Percentiles rank a stretch among this genome's conserved stretches.
Conservation (phyloP, 2,888 invertebrate species). For the Hirtodrosophila cameraria region DNA sequence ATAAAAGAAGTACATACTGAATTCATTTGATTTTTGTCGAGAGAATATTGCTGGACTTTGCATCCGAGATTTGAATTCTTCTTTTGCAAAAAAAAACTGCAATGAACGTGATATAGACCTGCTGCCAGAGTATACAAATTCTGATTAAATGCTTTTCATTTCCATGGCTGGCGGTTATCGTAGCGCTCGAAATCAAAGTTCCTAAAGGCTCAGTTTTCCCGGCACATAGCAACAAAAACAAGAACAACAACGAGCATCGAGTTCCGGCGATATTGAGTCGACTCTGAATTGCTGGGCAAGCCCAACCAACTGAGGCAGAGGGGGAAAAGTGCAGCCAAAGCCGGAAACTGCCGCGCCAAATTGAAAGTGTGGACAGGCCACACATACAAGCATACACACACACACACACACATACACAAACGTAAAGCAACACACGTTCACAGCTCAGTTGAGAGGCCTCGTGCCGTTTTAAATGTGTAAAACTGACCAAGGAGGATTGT, state of each 20-base stretch:
- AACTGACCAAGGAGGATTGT: conserved; percentile 43
- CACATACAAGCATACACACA: conserved; percentile 10
- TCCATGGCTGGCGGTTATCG: conserved; percentile 14
- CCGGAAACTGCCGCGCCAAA: conserved; percentile 62
- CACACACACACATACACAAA: background rate
- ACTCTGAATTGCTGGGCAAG: conserved; percentile 36
- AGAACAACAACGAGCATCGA: conserved; percentile 38
- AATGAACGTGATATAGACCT: too few species aligned
- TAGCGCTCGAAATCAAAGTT: conserved; percentile 31
- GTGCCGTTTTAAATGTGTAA: conserved; percentile 56
- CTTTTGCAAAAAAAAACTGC: background rate
- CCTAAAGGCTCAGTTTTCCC: conserved; percentile 9
- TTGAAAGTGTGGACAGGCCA: conserved; percentile 55
- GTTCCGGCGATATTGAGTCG: conserved; percentile 35
- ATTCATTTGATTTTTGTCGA: too few species aligned
- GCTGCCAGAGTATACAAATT: conserved; percentile 6
- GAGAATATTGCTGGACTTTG: too few species aligned
- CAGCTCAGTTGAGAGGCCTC: conserved; percentile 30
- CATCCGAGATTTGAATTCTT: too few species aligned
- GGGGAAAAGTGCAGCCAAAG: conserved; percentile 29
- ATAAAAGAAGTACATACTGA: too few species aligned
- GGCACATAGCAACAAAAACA: conserved; percentile 26
- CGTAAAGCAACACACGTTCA: conserved; percentile 1
- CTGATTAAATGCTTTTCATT: conserved; percentile 33
- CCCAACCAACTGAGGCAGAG: conserved; percentile 39